Percentiles rank a stretch among this genome's conserved stretches.
phyloP scores from a whole-genome alignment of 2,797 vertebrate genomes.

The Hypotaenidia okinawae region DNA sequence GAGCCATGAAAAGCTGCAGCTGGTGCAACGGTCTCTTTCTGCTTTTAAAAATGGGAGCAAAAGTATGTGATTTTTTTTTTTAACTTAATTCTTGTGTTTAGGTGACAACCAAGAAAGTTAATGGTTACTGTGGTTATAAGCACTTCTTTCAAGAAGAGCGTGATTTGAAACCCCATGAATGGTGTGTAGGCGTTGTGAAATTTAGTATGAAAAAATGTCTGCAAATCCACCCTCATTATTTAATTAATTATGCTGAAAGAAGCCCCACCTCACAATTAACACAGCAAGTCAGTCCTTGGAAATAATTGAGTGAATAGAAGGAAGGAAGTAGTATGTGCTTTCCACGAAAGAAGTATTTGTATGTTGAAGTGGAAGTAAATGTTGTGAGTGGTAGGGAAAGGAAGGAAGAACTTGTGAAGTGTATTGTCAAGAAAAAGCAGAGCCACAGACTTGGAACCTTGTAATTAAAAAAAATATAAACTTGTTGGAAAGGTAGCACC shows the following conservation, averaged over 20 bases:
- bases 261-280: not conserved
- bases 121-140: too few species aligned
- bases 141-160: not conserved
- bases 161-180: not conserved
- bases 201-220: not conserved
- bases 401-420: not conserved
- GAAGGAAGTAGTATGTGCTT: not conserved
- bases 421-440: not conserved
- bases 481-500: not conserved
- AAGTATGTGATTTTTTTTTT: not conserved
- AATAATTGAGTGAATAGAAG: not conserved
- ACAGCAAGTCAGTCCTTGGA: not conserved
- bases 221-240: not conserved
- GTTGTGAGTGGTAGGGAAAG: not conserved
- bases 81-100: not conserved
- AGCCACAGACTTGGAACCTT: not conserved
- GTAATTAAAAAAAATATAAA: not conserved
- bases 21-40: not conserved
- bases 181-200: not conserved
- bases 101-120: too few species aligned
- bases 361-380: not conserved
- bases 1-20: not conserved
- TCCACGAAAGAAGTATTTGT: not conserved
- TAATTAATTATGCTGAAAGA: conserved; percentile 5
- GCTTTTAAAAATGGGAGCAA: not conserved